Evolutionary conservation across 2,113 vertebrate genomes (phyloP).

Genomic region (Psettodes erumei): DNA sequence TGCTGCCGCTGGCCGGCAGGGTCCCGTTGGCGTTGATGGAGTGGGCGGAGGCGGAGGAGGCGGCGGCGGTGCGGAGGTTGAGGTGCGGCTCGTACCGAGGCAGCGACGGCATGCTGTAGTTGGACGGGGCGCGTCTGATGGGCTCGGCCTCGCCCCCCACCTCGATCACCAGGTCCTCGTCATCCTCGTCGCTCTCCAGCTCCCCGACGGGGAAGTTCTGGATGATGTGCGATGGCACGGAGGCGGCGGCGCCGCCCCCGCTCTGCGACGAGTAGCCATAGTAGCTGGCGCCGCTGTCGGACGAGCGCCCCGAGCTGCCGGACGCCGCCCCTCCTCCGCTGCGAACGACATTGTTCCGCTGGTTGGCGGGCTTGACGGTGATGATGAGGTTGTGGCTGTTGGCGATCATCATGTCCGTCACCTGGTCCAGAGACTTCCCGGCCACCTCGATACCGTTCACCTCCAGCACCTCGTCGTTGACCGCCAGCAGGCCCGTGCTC

Average conservation of each 20-base stretch:
- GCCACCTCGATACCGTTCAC: constrained; percentile 98
- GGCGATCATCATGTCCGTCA: constrained; percentile 99
- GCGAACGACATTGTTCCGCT: constrained; percentile 94
- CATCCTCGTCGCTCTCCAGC: constrained; percentile 91
- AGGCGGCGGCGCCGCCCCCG: constrained; percentile 3
- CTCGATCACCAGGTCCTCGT: constrained; percentile 93
- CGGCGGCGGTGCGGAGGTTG: constrained; percentile 77
- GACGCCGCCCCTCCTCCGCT: constrained; percentile 86
- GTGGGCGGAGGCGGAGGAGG: constrained; percentile 53
- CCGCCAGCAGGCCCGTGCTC: constrained; percentile 94
- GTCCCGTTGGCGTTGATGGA: constrained; percentile 84
- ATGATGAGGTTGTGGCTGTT: constrained; percentile 99
- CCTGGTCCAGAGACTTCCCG: constrained; percentile 96
- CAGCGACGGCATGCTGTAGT: constrained; percentile 84
- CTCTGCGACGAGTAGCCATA: constrained; percentile 79
- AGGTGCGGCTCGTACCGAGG: constrained; percentile 87
- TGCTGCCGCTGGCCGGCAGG: constrained; percentile 75
- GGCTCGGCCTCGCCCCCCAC: constrained; percentile 81
- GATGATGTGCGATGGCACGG: constrained; percentile 80
- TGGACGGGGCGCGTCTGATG: constrained; percentile 76
- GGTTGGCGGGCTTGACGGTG: constrained; percentile 96
- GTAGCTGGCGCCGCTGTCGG: constrained; percentile 89
- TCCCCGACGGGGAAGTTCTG: constrained; percentile 88
- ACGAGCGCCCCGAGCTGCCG: constrained; percentile 93
- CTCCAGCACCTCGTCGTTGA: constrained; percentile 97